These are phyloP conservation scores for Hypolimnas misippus DNA, from an alignment of 2,888 invertebrate species.

Conservation along the genomic window DNA sequence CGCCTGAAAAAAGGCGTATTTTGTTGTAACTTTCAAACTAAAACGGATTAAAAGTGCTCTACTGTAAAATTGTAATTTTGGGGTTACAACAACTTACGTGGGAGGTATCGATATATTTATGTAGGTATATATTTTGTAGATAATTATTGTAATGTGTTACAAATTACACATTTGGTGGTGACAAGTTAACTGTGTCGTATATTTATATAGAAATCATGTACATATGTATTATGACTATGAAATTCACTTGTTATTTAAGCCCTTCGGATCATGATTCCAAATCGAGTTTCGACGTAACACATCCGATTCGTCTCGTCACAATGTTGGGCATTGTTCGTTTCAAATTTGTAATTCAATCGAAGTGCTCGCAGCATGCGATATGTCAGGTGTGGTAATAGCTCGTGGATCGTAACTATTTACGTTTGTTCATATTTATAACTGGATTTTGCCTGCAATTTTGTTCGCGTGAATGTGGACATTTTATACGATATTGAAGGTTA, in stretches of 20 bases:
- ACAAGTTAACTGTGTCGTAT: neutral
- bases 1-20: too few relatives aligned
- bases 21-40: too few relatives aligned
- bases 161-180: too few relatives aligned
- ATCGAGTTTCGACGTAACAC: constrained; percentile 52
- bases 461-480: neutral
- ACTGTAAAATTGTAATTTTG: too few relatives aligned
- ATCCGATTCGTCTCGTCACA: constrained; percentile 58
- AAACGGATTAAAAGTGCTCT: too few relatives aligned
- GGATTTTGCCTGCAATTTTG: neutral
- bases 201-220: neutral
- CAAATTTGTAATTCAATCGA: constrained; percentile 70
- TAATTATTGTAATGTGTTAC: neutral
- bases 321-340: constrained; percentile 61
- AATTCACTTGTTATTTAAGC: constrained; percentile 14
- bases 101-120: too few relatives aligned
- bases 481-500: neutral
- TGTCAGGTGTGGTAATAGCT: constrained; percentile 63
- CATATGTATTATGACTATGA: neutral
- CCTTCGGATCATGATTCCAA: constrained; percentile 47
- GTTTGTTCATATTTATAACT: constrained; percentile 46
- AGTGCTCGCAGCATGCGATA: constrained; percentile 67
- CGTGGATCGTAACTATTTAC: constrained; percentile 54
- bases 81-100: too few relatives aligned
- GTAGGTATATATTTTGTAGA: too few relatives aligned